Conservation (phyloP, 2,888 invertebrate genomes). For the Cryptus armator region DNA sequence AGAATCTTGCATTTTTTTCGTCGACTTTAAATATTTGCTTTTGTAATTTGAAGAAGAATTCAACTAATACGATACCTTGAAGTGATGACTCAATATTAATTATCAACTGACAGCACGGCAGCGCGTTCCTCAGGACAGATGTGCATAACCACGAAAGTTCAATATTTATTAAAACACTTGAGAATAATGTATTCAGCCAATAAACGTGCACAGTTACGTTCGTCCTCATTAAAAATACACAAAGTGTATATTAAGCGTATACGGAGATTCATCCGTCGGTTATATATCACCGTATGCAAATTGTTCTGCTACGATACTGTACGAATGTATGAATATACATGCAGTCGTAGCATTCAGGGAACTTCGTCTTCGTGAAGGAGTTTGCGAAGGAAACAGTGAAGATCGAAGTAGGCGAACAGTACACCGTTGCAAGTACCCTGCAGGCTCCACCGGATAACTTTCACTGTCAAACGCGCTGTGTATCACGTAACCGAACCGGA, state of each 20-base stretch:
- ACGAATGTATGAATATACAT: slow-evolving; percentile 4
- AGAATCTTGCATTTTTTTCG: background rate
- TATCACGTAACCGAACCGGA: slow-evolving; percentile 74
- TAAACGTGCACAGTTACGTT: background rate
- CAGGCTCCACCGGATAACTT: slow-evolving; percentile 75
- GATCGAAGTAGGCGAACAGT: slow-evolving; percentile 34
- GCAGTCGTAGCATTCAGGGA: slow-evolving; percentile 19
- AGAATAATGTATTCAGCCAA: slow-evolving; percentile 10
- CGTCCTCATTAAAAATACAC: slow-evolving; percentile 24
- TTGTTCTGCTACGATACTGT: background rate
- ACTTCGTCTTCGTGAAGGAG: slow-evolving; percentile 39
- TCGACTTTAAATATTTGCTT: background rate
- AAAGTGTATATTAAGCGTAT: background rate
- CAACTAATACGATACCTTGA: background rate
- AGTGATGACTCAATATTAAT: background rate
- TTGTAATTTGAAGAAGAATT: background rate
- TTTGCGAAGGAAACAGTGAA: slow-evolving; percentile 35
- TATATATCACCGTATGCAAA: slow-evolving; percentile 38
- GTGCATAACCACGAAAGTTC: background rate
- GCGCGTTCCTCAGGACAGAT: background rate
- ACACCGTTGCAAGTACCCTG: slow-evolving; percentile 46
- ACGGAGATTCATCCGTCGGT: slow-evolving; percentile 11
- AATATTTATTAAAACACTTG: background rate
- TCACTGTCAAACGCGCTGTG: slow-evolving; percentile 78
- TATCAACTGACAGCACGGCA: background rate